Base-by-base conservation (phyloP, 2,888 invertebrate species). In the Abrostola triplasia region DNA sequence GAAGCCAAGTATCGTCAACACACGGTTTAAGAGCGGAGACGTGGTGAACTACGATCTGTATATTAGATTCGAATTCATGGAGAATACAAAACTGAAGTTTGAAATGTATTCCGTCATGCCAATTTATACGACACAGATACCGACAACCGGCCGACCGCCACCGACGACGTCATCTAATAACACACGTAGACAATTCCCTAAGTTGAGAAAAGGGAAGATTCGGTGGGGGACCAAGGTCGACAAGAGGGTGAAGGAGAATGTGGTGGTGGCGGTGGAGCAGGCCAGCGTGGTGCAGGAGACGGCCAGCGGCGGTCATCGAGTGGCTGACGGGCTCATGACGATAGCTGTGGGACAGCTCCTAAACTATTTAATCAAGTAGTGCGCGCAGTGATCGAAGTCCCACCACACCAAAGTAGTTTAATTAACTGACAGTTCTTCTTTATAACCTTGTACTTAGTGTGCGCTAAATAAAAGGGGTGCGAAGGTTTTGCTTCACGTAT, bases 21-120 rank as follows among this genome's bases (percentile, higher is more conserved):
- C 24, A 4, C 24, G 24, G 24, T 24, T 24, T 24, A 24, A 24
- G 24, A 24, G 24, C 24, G 8, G 10, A 0, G n/a, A 11, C 0
- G 50, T 71, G 7, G 6, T 55, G 1, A 70, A 59, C 11, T 60
- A 64, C 35, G 59, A 67, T 9, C 48, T 73, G 11, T 63, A 59
- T 41, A 48, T 73, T 1, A 48, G 47, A 24, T 67, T 65, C 10
- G 24, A 35, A 0, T 70, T 73, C 35, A 8, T 10, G 0, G 13
- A 40, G 0, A 35, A 10, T 9, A 63, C 62, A 1, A 49, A 13
- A 0, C 10, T 73, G 11, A 58, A 12, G 8, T 54, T 70, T 8
- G 42, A 50, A 49, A 40, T 70, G 38, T 62, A 57, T 11, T 57
- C 24, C 5, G n/a, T 7, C 0, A 13, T 9, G 4, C 7, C n/a